A percentile compares a stretch with the other conserved stretches of the same genome.
Conservation (phyloP, 2,888 invertebrate genomes). For the Noctua comes region DNA sequence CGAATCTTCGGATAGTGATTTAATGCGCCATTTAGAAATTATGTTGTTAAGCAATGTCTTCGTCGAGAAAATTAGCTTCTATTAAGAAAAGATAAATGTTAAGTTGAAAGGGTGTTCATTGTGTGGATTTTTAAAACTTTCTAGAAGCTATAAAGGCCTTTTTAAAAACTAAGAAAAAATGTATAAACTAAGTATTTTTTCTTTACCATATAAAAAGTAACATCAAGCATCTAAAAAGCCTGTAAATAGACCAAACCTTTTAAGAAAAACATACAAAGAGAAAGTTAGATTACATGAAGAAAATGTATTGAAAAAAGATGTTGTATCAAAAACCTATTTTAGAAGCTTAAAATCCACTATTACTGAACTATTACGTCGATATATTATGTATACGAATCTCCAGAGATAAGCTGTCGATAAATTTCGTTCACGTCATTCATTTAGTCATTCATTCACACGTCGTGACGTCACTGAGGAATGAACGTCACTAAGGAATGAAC, state of each 20-base stretch:
- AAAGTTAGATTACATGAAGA: conserved; percentile 16
- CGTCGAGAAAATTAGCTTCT: neutral
- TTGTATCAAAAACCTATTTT: conserved; percentile 17
- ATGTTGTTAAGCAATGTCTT: neutral
- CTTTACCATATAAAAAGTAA: neutral
- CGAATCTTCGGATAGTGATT: conserved; percentile 14
- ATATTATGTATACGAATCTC: conserved; percentile 17
- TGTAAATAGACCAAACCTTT: neutral
- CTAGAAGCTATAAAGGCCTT: neutral
- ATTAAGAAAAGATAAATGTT: neutral
- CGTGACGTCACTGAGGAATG: conserved; percentile 48
- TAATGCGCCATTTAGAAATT: conserved; percentile 28
- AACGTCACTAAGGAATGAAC: conserved; percentile 49
- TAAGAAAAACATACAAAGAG: neutral
- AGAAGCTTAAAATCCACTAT: conserved; percentile 20
- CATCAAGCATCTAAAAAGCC: neutral
- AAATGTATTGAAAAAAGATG: neutral
- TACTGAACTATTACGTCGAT: conserved; percentile 29
- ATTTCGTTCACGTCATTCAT: conserved; percentile 47
- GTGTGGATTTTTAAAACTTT: neutral
- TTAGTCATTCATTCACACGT: conserved; percentile 52
- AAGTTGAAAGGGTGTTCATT: too few relatives aligned
- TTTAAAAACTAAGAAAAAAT: neutral
- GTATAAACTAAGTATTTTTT: neutral
- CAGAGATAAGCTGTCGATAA: conserved; percentile 56